Conservation (phyloP, 2,113 vertebrate species). For the Scytalopus superciliaris region DNA sequence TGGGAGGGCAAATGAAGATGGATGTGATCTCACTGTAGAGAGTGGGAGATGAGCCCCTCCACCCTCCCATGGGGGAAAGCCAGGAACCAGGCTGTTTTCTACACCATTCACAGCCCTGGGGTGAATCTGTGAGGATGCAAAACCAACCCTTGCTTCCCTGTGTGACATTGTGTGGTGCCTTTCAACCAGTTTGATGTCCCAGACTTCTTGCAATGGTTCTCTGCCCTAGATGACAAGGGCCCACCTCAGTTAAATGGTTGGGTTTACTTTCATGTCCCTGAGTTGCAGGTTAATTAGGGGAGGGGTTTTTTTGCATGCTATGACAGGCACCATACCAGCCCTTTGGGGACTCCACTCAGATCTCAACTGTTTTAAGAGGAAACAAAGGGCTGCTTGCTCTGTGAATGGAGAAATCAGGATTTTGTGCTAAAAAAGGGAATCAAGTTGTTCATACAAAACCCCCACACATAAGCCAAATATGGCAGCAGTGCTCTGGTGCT, state of each 20-base stretch:
- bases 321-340: not conserved
- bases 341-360: not conserved
- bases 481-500: not conserved
- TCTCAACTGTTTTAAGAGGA: not conserved
- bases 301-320: not conserved
- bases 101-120: rapidly evolving
- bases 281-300: rapidly evolving
- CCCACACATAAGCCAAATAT: not conserved
- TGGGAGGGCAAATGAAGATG: rapidly evolving
- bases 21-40: not conserved
- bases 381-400: not conserved
- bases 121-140: not conserved
- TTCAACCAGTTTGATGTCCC: not conserved
- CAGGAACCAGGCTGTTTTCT: rapidly evolving
- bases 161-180: not conserved
- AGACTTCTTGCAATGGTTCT: not conserved
- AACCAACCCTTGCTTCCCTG: not conserved
- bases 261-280: rapidly evolving
- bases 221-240: not conserved
- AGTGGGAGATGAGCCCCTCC: not conserved
- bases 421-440: not conserved
- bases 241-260: not conserved
- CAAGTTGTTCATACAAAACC: not conserved
- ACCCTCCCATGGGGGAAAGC: rapidly evolving
- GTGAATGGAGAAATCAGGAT: not conserved